Conservation (phyloP, 2,888 invertebrate genomes). For the Nematopogon swammerdamellus region DNA sequence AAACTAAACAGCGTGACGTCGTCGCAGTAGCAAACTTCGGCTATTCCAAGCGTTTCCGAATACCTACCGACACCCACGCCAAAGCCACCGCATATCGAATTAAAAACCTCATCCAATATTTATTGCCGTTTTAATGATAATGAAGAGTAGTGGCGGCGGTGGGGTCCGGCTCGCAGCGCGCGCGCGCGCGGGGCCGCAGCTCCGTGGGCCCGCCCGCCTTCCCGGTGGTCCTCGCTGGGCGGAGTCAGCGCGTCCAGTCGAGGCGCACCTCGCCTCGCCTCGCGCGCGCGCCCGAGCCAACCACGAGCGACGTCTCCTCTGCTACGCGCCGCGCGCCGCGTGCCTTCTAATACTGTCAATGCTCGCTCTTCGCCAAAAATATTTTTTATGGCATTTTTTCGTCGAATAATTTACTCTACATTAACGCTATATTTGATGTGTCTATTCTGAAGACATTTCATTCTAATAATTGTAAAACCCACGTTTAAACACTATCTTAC, state of each 20-base stretch:
- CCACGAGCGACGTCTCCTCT: slow-evolving; percentile 8
- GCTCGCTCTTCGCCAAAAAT: too few relatives aligned
- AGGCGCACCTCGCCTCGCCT: slow-evolving; percentile 47
- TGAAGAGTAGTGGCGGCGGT: slow-evolving; percentile 1
- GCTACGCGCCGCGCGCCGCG: slow-evolving; percentile 21
- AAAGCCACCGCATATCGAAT: not conserved
- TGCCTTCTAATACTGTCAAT: too few relatives aligned
- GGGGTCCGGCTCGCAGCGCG: too few relatives aligned
- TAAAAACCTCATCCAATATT: slow-evolving; percentile 5
- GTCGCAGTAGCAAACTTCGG: too few relatives aligned
- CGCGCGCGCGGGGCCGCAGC: slow-evolving; percentile 20
- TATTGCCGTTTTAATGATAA: slow-evolving; percentile 2
- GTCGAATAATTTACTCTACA: too few relatives aligned
- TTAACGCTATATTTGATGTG: too few relatives aligned
- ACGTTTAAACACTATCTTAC: too few relatives aligned
- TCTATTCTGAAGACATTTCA: too few relatives aligned
- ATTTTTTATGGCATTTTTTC: too few relatives aligned
- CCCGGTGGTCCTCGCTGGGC: slow-evolving; percentile 56
- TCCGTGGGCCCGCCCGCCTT: slow-evolving; percentile 31
- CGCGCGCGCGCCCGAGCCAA: slow-evolving; percentile 29
- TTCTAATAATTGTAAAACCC: too few relatives aligned
- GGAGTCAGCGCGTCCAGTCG: slow-evolving; percentile 25
- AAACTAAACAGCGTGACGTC: too few relatives aligned
- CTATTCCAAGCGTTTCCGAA: too few relatives aligned
- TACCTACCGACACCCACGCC: not conserved